These are phyloP conservation scores for Coelogynopora nodosa DNA, from an alignment of 2,888 invertebrate genomes.

Conservation along the genomic window DNA sequence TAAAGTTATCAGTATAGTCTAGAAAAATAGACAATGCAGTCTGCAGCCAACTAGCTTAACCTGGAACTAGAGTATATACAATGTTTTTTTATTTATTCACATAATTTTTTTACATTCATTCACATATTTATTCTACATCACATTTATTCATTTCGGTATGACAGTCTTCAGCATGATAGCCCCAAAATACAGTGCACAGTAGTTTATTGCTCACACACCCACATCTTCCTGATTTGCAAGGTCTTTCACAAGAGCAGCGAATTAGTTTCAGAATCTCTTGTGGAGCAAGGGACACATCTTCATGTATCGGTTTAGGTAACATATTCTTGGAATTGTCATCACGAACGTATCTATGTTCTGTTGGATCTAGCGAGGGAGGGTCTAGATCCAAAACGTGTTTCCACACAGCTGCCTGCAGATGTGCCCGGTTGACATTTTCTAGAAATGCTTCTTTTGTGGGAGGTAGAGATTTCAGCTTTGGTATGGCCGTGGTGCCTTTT, in stretches of 20 bases:
- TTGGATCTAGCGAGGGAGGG: neutral
- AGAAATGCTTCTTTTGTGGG: neutral
- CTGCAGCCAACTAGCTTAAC: too few species aligned
- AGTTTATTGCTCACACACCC: too few species aligned
- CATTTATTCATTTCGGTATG: too few species aligned
- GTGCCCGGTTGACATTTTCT: neutral
- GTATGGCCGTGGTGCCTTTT: neutral
- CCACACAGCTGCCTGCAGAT: neutral
- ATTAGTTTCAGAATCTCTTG: neutral
- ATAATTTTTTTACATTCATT: too few species aligned
- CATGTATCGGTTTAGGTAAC: neutral
- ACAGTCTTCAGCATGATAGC: too few species aligned
- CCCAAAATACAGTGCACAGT: too few species aligned
- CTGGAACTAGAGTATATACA: too few species aligned
- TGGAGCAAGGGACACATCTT: neutral
- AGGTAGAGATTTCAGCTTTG: neutral
- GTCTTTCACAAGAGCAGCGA: neutral
- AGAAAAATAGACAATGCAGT: too few species aligned
- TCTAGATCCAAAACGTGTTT: neutral
- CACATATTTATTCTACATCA: too few species aligned
- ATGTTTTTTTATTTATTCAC: too few species aligned
- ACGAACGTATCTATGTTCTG: neutral
- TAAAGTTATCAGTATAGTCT: too few species aligned
- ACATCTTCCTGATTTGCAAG: too few species aligned
- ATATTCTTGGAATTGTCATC: neutral